Evolutionary conservation across 2,113 vertebrate species (phyloP).

Genomic region (Dicentrarchus labrax): DNA sequence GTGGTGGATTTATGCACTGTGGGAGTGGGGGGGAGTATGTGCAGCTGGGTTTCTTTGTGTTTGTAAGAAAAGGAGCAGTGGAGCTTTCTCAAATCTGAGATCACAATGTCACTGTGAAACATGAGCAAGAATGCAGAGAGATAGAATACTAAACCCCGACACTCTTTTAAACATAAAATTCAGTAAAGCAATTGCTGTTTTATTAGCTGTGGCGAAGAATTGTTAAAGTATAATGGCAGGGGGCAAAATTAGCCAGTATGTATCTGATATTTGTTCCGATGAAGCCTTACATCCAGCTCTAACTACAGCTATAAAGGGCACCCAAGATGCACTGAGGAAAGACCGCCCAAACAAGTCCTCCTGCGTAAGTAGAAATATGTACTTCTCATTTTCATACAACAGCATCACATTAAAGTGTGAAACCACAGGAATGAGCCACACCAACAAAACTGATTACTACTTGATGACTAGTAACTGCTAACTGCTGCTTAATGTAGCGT

Average conservation of each 20-base stretch:
- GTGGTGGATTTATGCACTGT: slow-evolving; percentile 35
- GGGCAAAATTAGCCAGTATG: neutral
- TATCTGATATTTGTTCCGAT: neutral
- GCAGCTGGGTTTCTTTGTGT: slow-evolving; percentile 21
- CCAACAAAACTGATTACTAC: too few species aligned
- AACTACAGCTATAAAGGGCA: too few species aligned
- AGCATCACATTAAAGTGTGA: too few species aligned
- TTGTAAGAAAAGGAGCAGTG: slow-evolving; percentile 14
- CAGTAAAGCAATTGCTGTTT: neutral
- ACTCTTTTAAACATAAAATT: neutral
- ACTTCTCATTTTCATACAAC: too few species aligned
- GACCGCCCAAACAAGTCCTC: too few species aligned
- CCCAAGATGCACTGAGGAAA: too few species aligned
- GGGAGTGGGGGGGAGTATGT: neutral
- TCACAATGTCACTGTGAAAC: slow-evolving; percentile 7
- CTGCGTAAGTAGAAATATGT: too few species aligned
- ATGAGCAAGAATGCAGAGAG: slow-evolving; percentile 1
- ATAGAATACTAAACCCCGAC: neutral
- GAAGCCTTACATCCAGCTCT: neutral
- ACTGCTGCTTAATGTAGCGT: too few species aligned
- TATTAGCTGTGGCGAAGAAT: neutral
- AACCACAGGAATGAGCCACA: too few species aligned
- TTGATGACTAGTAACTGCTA: too few species aligned
- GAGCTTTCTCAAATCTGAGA: slow-evolving; percentile 29
- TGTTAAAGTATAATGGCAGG: neutral